Base-by-base conservation (phyloP, 2,888 invertebrate genomes). In the Drosophila rubida region DNA sequence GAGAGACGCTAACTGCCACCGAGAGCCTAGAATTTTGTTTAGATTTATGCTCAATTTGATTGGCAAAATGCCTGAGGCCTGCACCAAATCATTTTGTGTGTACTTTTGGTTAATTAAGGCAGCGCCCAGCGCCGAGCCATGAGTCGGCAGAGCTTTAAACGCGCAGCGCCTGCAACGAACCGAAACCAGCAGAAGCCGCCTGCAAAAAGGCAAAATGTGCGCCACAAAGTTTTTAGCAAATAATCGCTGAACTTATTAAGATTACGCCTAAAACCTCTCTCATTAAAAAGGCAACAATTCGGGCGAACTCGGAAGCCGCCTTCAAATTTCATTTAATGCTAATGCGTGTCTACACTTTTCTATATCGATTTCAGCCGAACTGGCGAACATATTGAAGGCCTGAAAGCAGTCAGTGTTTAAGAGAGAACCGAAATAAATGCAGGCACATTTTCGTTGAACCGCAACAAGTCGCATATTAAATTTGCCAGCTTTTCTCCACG, bases 1-100 rank as follows among this genome's bases (percentile, higher is more conserved):
- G 1, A 61, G 44, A 8, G 44, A 46, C 60, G 48, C 55, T 5
- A 63, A 62, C 50, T 66, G 48, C 39, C 61, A 49, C 7, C 39
- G 27, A 44, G 49, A 66, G 66, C 60, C 66, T 66, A 68, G 64
- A 69, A 75, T 74, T 74, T 77, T 76, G 66, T 67, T 80, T 86
- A 65, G 75, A 86, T 80, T 83, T 83, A 86, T 87, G 80, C 84
- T 81, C 84, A 87, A 86, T 81, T 80, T 77, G 75, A 87, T 87
- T 87, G 67, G 61, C 60, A 45, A 71, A 86, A 74, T 83, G 84
- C 78, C 84, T 59, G 19, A 41, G 62, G 78, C 73, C 57, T 48
- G 59, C 55, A 67, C 68, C 59, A 67, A 72, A 76, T 76, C 71
- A 65, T 74, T 76, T 75, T 62, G 76, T 62, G 58, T 70, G 58